Evolutionary conservation across 2,797 vertebrate genomes (phyloP).

Genomic region (Sebastes diploproa): DNA sequence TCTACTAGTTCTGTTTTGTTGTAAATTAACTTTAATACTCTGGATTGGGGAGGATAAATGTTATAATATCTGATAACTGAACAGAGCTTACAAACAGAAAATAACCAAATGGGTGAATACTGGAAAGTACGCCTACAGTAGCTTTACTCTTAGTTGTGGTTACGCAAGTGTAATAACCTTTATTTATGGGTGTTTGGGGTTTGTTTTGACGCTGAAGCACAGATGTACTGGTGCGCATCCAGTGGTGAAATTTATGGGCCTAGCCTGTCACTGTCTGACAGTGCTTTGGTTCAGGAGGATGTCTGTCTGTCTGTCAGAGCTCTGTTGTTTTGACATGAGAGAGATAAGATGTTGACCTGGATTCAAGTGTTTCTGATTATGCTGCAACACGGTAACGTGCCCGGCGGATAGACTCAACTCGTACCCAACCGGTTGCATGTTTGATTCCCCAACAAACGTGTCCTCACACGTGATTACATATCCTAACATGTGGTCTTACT

Average conservation of each 20-base stretch:
- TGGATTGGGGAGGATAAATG: not conserved
- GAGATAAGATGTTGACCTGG: constrained; percentile 2
- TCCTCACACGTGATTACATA: no score
- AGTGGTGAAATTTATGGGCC: constrained; percentile 46
- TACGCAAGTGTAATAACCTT: constrained; percentile 19
- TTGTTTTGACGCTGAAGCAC: constrained; percentile 50
- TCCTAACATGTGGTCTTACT: not conserved
- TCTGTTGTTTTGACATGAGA: constrained; percentile 10
- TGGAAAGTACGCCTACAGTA: not conserved
- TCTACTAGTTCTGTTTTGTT: not conserved
- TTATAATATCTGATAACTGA: not conserved
- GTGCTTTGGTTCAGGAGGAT: constrained; percentile 24
- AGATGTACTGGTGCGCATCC: constrained; percentile 57
- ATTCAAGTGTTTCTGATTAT: constrained; percentile 17
- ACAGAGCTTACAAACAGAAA: not conserved
- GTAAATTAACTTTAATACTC: not conserved
- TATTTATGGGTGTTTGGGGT: constrained; percentile 44
- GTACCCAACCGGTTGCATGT: not conserved
- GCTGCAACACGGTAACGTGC: not conserved
- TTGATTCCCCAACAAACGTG: not conserved
- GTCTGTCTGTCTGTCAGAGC: constrained; percentile 11
- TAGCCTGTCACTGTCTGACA: constrained; percentile 24
- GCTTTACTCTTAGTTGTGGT: constrained; percentile 19
- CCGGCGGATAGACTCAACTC: not conserved
- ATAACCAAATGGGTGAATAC: not conserved